Base-by-base conservation (phyloP, 2,797 vertebrate genomes). In the Danio aesculapii region DNA sequence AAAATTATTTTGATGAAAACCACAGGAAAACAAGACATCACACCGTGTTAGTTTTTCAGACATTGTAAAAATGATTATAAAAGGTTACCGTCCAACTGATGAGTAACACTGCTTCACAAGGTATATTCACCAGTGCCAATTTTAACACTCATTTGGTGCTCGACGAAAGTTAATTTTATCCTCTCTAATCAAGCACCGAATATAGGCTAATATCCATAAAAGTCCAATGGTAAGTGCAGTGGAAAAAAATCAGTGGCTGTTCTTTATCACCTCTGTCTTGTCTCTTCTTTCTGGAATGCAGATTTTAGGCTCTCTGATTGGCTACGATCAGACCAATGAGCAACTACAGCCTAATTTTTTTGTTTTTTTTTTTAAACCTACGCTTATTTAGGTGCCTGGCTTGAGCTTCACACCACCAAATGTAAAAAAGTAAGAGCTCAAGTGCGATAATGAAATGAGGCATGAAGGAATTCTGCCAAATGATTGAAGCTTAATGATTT, bases 211-310 rank as follows among this genome's bases (percentile, higher is more conserved):
- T 55, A 52, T 43, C 68, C 68, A 71, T 71, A 43, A 53, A 70
- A 55, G 68, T 43, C 68, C 21, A 55, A 30, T 46, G 17, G 70
- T 72, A 46, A 58, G 41, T 72, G 53, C n/a, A 58, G 6, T 72
- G 70, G 70, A 72, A 57, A 44, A 30, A 1, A 30, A 58, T 46
- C 21, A 53, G 70, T 46, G 55, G 70, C 70, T 73, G 53, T 73
- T 73, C 53, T 73, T 73, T 58, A 73, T 73, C 70, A 46, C 17
- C 41, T 14, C 53, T 59, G 70, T 16, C 55, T 46, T 21, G 41
- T 59, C 44, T 46, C 70, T 73, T 12, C n/a, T 59, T 59, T 73
- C n/a, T 46, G 70, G 17, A 72, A 58, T 72, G 70, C 39, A 58
- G 70, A 73, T 73, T 58, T 46, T 41, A 58, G 44, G 6, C 44